Conservation (phyloP, 2,113 vertebrate species). For the Otus sunia region DNA sequence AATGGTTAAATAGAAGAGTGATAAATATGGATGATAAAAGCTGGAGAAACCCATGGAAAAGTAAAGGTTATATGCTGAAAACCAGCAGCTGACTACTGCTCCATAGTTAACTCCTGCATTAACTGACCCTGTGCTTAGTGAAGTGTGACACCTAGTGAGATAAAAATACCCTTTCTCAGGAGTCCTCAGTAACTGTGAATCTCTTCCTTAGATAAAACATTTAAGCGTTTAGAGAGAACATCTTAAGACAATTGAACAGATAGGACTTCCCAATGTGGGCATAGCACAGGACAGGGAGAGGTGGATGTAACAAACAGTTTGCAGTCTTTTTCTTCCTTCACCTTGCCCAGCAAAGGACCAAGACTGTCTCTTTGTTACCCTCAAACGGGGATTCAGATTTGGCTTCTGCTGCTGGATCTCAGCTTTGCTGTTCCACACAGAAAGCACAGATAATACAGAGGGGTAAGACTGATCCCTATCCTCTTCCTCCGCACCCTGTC, state of each 20-base stretch:
- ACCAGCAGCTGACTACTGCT: neutral
- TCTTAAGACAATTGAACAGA: neutral
- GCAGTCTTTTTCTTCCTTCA: neutral
- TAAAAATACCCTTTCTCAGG: neutral
- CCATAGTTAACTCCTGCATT: neutral
- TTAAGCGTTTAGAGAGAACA: neutral
- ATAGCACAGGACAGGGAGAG: rapidly evolving
- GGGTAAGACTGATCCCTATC: neutral
- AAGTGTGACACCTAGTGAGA: neutral
- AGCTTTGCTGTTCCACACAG: neutral
- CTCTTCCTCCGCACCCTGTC: rapidly evolving
- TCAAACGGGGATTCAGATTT: neutral
- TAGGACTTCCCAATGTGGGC: rapidly evolving
- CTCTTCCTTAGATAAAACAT: neutral
- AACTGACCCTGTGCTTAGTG: neutral
- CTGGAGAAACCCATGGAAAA: neutral
- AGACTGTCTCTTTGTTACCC: neutral
- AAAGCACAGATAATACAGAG: neutral
- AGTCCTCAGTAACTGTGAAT: neutral
- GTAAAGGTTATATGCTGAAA: neutral
- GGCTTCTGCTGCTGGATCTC: neutral
- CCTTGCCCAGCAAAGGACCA: neutral
- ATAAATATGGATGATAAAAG: neutral
- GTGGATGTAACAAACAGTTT: neutral
- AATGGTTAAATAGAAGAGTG: neutral